phyloP scores from a whole-genome alignment of 2,113 vertebrate species.

The Muscicapa adusta region DNA sequence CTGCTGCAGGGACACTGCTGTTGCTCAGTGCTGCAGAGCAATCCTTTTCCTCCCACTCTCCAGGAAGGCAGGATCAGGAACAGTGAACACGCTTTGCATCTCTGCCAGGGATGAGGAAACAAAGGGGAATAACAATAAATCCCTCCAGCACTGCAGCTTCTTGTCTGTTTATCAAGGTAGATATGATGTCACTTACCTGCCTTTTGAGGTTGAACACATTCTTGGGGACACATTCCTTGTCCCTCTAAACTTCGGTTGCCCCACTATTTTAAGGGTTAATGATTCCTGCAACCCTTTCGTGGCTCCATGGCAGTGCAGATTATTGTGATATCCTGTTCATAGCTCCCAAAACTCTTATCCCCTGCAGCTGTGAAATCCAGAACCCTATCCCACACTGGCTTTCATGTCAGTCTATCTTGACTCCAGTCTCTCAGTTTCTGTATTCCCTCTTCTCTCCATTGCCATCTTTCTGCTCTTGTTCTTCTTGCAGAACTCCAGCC shows the following conservation, averaged over 20 bases:
- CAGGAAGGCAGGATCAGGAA: not conserved
- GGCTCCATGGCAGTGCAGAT: not conserved
- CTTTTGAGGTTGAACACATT: not conserved
- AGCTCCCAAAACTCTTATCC: not conserved
- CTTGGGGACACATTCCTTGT: not conserved
- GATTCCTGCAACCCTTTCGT: not conserved
- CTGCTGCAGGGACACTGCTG: not conserved
- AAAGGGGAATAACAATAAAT: not conserved
- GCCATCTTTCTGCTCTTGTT: not conserved
- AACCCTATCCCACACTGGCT: not conserved
- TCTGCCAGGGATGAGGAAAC: not conserved
- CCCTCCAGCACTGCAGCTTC: not conserved
- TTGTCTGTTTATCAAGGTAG: not conserved
- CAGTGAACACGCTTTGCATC: not conserved
- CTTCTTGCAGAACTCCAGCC: not conserved
- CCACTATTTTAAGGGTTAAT: not conserved
- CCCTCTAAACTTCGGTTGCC: not conserved
- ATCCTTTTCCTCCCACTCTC: slow-evolving; percentile 9
- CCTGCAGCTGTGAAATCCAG: not conserved
- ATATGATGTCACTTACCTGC: not conserved
- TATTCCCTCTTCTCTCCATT: not conserved
- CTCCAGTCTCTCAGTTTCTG: not conserved
- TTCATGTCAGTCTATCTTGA: not conserved
- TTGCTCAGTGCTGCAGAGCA: not conserved
- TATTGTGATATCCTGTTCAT: not conserved